phyloP scores from a whole-genome alignment of 2,113 vertebrate species.

The Perognathus longimembris region DNA sequence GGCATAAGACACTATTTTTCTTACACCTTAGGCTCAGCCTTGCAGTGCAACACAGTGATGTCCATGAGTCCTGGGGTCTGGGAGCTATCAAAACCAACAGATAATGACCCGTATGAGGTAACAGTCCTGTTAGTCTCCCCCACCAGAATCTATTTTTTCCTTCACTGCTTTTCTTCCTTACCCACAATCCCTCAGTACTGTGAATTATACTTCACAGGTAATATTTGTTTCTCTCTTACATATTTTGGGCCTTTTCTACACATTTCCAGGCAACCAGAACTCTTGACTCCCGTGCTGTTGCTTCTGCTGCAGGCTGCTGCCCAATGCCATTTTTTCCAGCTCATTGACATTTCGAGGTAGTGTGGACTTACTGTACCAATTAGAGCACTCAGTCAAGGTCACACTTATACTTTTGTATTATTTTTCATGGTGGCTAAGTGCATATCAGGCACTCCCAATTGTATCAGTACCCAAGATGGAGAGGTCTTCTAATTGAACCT shows the following conservation, averaged over 20 bases:
- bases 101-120: not conserved
- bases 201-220: not conserved
- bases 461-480: not conserved
- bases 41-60: not conserved
- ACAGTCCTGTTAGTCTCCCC: not conserved
- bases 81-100: not conserved
- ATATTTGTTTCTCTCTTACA: not conserved
- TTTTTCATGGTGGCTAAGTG: not conserved
- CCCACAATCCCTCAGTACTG: not conserved
- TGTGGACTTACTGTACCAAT: not conserved
- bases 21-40: no score
- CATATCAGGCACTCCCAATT: not conserved
- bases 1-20: no score
- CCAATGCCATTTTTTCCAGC: not conserved
- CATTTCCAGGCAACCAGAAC: conserved; percentile 15
- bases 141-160: not conserved
- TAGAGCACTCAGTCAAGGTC: not conserved
- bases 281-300: not conserved
- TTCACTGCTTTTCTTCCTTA: not conserved
- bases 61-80: not conserved
- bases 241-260: not conserved
- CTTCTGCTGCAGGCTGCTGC: not conserved
- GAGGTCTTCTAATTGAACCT: not conserved
- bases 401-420: not conserved
- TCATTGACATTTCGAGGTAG: not conserved